Conservation (phyloP, 2,797 vertebrate species). For the Hylomyscus alleni region DNA sequence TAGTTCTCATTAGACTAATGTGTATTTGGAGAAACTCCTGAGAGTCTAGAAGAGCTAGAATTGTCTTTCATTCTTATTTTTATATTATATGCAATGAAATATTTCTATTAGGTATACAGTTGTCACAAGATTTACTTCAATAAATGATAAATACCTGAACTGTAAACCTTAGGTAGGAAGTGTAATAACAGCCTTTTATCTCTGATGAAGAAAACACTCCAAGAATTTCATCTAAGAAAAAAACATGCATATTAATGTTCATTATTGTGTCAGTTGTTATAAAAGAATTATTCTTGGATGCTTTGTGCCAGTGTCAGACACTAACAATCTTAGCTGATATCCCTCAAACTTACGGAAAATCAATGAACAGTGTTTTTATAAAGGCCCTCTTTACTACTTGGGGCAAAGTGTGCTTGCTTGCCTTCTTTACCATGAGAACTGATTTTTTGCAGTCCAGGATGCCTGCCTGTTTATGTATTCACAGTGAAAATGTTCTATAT, state of each 20-base stretch:
- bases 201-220: background rate
- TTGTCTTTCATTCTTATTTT: background rate
- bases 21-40: background rate
- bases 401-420: background rate
- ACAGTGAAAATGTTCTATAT: background rate
- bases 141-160: rapidly evolving
- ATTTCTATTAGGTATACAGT: background rate
- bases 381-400: background rate
- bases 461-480: background rate
- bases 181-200: background rate
- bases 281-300: background rate
- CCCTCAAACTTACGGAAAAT: background rate
- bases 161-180: background rate
- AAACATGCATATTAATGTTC: background rate
- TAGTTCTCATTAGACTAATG: background rate
- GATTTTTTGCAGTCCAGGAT: background rate
- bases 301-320: background rate
- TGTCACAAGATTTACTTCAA: background rate
- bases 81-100: background rate
- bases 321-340: background rate
- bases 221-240: background rate
- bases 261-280: background rate
- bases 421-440: background rate
- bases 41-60: background rate
- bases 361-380: background rate